Conservation (phyloP, 2,888 invertebrate species). For the Zygothrica quintamaculata region DNA sequence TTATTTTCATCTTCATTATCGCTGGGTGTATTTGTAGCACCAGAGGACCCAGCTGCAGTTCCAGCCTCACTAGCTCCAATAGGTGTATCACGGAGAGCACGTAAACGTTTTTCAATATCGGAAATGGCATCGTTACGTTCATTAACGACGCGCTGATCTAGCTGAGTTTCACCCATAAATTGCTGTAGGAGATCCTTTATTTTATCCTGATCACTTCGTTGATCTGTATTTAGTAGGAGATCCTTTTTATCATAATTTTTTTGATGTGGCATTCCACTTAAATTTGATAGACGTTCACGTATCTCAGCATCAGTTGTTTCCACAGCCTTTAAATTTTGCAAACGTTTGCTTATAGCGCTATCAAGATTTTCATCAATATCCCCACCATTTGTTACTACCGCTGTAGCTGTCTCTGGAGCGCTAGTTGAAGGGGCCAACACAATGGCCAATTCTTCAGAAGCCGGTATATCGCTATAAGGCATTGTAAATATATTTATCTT, state of each 20-base stretch:
- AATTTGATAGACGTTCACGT: constrained; percentile 87
- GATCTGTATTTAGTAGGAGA: constrained; percentile 85
- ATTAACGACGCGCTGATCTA: constrained; percentile 86
- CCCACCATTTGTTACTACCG: constrained; percentile 26
- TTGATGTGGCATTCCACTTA: constrained; percentile 87
- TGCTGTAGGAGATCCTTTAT: constrained; percentile 89
- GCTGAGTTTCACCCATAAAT: constrained; percentile 85
- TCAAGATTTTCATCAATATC: constrained; percentile 83
- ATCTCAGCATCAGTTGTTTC: constrained; percentile 88
- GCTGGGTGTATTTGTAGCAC: constrained; percentile 77
- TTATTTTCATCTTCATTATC: constrained; percentile 84
- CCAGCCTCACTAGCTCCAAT: constrained; percentile 44
- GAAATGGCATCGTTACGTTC: constrained; percentile 85
- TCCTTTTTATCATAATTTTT: constrained; percentile 82
- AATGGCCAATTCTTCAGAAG: constrained; percentile 69
- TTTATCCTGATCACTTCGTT: constrained; percentile 89
- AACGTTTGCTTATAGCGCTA: constrained; percentile 88
- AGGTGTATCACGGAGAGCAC: constrained; percentile 85
- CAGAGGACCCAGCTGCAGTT: constrained; percentile 22
- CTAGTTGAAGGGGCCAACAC: constrained; percentile 71
- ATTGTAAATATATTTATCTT: background rate
- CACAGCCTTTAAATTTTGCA: constrained; percentile 88
- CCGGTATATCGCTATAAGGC: constrained; percentile 63
- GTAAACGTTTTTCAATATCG: constrained; percentile 86
- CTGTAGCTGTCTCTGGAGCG: background rate